Base-by-base conservation (phyloP, 1,140 invertebrate genomes). In the Pristionchus pacificus region DNA sequence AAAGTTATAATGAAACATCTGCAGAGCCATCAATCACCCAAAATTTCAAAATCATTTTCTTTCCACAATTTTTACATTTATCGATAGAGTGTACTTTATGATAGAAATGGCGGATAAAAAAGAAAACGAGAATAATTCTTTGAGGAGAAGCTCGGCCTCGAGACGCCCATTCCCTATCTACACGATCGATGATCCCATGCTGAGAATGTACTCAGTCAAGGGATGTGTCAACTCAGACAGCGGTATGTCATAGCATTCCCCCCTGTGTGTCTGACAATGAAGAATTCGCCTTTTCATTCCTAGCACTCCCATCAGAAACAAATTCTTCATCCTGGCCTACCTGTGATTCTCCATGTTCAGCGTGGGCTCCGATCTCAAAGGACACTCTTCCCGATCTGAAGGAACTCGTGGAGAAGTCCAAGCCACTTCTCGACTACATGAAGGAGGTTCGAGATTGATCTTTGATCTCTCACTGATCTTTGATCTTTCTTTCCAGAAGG, bases 121-220 rank as follows among this genome's bases (percentile, higher is more conserved):
- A n/a, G n/a, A n/a, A 49, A 49, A 49, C 38, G 19, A 49, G 6
- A 49, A 49, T 49, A 6, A 6, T 19, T 49, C 38, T 19, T 49
- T 49, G 6, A 61, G 59, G 57, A 62, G 10, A 25, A 30, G 25
- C 61, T 65, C n/a, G 57, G 74, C 32, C 38, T 77, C 49, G 77
- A 71, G 76, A 75, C 30, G 55, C 76, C 76, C 15, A 67, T 77
- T 15, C 75, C 75, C 14, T 77, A 77, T n/a, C n/a, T 77, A 77
- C 65, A 66, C 71, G 3, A 77, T 77, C 67, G 72, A 77, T 55
- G 76, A 77, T 58, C 65, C 72, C 13, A 69, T 77, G 66, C 71
- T 77, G 13, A 57, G 76, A 60, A 77, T 77, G 76, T 77, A 77
- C 38, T 65, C 71, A 24, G 74, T 77, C 10, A 60, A 67, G 25